Evolutionary conservation across 2,888 invertebrate genomes (phyloP), one percentile per base, ranked within the genome.

Genomic region (Pterostichus madidus): DNA sequence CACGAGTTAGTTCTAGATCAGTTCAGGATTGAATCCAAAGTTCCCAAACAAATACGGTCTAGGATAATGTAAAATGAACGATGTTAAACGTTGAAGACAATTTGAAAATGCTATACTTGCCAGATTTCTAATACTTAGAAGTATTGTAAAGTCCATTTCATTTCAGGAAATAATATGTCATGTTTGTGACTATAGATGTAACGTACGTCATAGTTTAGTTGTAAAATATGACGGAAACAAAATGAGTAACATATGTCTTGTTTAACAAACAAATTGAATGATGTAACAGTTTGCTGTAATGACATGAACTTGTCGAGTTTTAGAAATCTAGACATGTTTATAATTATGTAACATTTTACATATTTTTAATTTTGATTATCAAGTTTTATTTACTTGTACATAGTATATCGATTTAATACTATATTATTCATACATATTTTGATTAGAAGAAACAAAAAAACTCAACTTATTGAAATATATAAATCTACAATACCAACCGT

Each of bases 401-500:
- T 56, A 56, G 56, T 56, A 17, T 56, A 17, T 15, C 56, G 56
- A 56, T 56, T 17, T 56, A 56, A 56, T 56, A 17, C 56, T 56
- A 56, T 56, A 17, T 8, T 49, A 49, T 49, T 39, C 39, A 39
- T 56, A 56, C 53, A 56, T 59, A 59, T 59, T 59, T 59, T 17
- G 24, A 24, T 59, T 59, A 39, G 8, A 39, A 39, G 39, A 59
- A 17, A 53, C n/a, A 15, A 59, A 59, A 59, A 31, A 64, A 35
- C 35, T 35, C 64, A 64, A 49, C 13, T 49, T 49, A 5, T 11
- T 64, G 32, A 64, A 64, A 35, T 64, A 64, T 64, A 64, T 5
- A 64, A 64, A 32, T 64, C 31, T 64, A 64, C 64, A 64, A 31
- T 64, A 64, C 64, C 64, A 64, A 64, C 35, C 64, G 64, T 64